Evolutionary conservation across 2,797 vertebrate genomes (phyloP), one percentile per base, ranked within the genome.

Genomic region (Oreortyx pictus): DNA sequence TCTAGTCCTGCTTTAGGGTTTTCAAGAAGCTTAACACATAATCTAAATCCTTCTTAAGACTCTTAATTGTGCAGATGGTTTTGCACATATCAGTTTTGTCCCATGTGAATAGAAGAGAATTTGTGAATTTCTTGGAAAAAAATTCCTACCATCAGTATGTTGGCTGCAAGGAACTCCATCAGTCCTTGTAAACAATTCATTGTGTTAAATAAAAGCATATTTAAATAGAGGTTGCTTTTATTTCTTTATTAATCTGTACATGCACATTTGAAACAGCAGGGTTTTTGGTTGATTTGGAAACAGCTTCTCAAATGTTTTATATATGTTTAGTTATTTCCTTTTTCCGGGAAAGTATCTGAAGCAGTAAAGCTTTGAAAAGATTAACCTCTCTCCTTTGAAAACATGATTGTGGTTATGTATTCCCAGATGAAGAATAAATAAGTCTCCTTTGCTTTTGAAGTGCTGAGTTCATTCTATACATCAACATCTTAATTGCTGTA

Each of bases 31-130:
- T 92, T 93, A 89, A 73, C 64, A 31, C 62, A 16, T 83, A 73
- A 93, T 92, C 85, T 95, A 94, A 94, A 92, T 95, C 86, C 82
- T 44, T 89, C 79, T 75, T 94, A 92, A 95, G 73, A 78, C 50
- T 82, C 81, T 91, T 89, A 96, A 89, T 72, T 82, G 66, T 88
- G 70, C 86, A 92, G 92, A 83, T 95, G 84, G 73, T 56, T 95
- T 94, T 94, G 64, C 85, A 54, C 39, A 18, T 79, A 60, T 64
- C 68, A 78, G 73, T 90, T 93, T 82, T 88, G 52, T 78, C 54
- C 72, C 70, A 57, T 82, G 78, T 81, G 85, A 94, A 88, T 79
- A 86, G 35, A 41, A 62, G 92, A 81, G 89, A 91, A 94, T 78
- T 94, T 87, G 6, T 67, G 89, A 92, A 93, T 81, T 94, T 85